phyloP scores from a whole-genome alignment of 2,797 vertebrate genomes.

The Xenopus petersii region DNA sequence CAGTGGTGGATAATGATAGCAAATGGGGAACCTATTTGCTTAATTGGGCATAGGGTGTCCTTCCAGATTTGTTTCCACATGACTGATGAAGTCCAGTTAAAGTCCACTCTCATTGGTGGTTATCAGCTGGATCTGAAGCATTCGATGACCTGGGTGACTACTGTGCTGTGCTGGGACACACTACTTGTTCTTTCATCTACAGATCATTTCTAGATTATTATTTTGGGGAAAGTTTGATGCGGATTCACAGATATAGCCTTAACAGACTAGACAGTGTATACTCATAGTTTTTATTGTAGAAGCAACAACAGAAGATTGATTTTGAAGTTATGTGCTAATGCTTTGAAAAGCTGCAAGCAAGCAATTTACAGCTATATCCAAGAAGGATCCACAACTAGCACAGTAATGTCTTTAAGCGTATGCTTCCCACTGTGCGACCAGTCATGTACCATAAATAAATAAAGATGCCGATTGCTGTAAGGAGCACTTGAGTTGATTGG shows the following conservation, averaged over 20 bases:
- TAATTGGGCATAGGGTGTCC: no score
- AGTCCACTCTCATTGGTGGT: no score
- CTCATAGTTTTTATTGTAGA: background rate
- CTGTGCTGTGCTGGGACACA: background rate
- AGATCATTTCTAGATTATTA: background rate
- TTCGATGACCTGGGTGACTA: background rate
- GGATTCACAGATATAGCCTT: background rate
- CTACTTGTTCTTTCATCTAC: background rate
- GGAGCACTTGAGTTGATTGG: conserved; percentile 35
- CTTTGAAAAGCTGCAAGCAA: conserved; percentile 38
- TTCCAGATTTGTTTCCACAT: no score
- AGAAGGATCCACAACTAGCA: conserved; percentile 40
- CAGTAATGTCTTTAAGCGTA: conserved; percentile 19
- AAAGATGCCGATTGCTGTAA: conserved; percentile 29
- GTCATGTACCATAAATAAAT: conserved; percentile 35
- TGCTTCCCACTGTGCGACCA: conserved; percentile 24
- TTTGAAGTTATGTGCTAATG: conserved; percentile 4
- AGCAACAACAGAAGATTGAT: conserved; percentile 2
- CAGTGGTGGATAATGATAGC: no score
- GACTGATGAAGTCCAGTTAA: no score
- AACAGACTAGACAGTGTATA: background rate
- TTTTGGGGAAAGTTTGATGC: no score
- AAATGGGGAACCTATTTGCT: no score
- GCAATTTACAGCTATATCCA: conserved; percentile 36
- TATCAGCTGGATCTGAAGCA: background rate